These are phyloP conservation scores for Dolichotis patagonum DNA, from an alignment of 2,113 vertebrate species.

Conservation along the genomic window DNA sequence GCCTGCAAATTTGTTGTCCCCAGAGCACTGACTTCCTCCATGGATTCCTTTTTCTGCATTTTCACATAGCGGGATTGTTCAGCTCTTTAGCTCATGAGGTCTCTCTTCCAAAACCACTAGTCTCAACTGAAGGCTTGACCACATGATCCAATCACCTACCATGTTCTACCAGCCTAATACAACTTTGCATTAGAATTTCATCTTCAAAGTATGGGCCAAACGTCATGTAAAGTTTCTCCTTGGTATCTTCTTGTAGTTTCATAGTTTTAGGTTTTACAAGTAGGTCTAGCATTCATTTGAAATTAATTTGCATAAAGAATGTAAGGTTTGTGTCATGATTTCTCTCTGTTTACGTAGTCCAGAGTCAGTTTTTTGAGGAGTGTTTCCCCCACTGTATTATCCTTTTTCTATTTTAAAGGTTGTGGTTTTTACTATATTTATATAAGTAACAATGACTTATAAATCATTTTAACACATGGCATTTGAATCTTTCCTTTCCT, in stretches of 20 bases:
- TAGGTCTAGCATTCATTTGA: neutral
- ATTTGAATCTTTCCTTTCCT: neutral
- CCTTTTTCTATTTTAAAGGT: neutral
- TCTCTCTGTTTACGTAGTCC: neutral
- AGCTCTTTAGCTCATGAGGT: too few relatives aligned
- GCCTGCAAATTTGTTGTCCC: neutral
- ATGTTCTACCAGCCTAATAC: neutral
- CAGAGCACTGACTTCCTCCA: neutral
- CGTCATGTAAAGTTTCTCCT: neutral
- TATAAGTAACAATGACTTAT: neutral
- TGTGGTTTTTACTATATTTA: neutral
- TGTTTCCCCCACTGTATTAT: neutral
- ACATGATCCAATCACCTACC: too few relatives aligned
- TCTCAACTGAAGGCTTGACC: fast-evolving
- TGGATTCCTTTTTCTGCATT: neutral
- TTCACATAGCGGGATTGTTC: neutral
- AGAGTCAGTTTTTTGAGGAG: neutral
- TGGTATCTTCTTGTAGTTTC: neutral
- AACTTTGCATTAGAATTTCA: neutral
- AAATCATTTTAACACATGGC: neutral
- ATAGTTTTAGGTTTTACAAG: neutral
- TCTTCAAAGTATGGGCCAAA: neutral
- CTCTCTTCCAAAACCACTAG: too few relatives aligned
- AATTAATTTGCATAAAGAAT: neutral
- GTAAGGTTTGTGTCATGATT: neutral